Base-by-base conservation (phyloP, 2,888 invertebrate species). In the Herminia tarsipennalis region DNA sequence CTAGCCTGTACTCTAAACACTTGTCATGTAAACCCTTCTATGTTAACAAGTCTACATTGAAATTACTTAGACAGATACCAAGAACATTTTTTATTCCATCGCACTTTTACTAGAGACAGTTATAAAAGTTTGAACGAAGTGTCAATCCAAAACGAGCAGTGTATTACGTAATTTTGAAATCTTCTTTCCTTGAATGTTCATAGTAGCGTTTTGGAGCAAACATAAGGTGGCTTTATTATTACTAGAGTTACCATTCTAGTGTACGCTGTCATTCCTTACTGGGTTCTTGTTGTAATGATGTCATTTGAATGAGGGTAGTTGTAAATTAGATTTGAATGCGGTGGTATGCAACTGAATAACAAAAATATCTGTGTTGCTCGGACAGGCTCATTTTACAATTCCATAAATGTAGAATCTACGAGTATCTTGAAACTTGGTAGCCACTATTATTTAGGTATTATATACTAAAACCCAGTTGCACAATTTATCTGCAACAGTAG, bases 271-370 rank as follows among this genome's bases (percentile, higher is more conserved):
- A 69, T 68, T 60, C 57, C 57, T 61, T 57, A 67, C 34, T 33
- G 38, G 47, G 65, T 57, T 63, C 60, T 66, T 70, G 58, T 60
- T 66, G 68, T 77, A 78, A 83, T 78, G 75, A 79, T 78, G 76
- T 72, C 74, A 74, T 78, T 76, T 76, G 70, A 83, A 77, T 75
- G 73, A 76, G 72, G 70, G 65, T 74, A 71, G 67, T 73, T 70
- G 70, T 72, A 78, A 82, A 81, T 76, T 70, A 76, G 65, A 73
- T 68, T 71, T 75, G 70, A 80, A 76, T 73, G 64, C 56, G 6
- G 41, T 28, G 41, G 60, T 57, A 60, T 58, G 57, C 57, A 47
- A 36, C 39, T 35, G 29, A 59, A 59, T 60, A 58, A 60, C 68
- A 60, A 58, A 58, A 63, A 65, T 60, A 48, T 34, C 27, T 46